Conservation (phyloP, 2,113 vertebrate genomes). For the Callithrix jacchus region DNA sequence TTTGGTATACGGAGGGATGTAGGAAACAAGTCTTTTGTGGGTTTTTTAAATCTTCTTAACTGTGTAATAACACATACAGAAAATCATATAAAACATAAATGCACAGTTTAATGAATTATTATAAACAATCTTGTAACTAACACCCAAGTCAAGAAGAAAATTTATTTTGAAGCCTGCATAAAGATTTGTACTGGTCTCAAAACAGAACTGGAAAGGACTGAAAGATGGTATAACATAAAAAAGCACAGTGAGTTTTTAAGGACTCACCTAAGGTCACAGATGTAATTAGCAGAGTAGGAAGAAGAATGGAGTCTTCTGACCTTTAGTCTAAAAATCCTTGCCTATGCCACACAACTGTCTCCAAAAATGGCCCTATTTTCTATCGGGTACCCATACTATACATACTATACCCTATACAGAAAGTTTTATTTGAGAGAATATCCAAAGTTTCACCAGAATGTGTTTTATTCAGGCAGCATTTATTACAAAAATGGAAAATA, state of each 20-base stretch:
- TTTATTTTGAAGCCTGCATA: not conserved
- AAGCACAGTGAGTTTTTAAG: not conserved
- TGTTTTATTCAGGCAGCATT: not conserved
- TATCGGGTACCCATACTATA: not conserved
- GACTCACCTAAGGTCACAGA: not conserved
- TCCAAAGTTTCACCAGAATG: not conserved
- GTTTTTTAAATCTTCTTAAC: not conserved
- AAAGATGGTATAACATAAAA: not conserved
- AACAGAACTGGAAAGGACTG: not conserved
- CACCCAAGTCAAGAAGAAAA: not conserved
- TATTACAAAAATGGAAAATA: not conserved
- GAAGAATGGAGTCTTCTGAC: not conserved
- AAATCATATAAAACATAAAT: not conserved
- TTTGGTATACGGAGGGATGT: not conserved
- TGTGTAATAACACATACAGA: slow-evolving; percentile 33
- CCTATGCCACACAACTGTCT: not conserved
- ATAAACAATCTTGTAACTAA: not conserved
- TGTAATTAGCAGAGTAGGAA: not conserved
- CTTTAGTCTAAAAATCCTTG: not conserved
- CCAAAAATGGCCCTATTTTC: not conserved
- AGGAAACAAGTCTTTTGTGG: not conserved
- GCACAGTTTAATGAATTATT: not conserved
- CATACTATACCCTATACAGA: not conserved
- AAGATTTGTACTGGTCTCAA: not conserved
- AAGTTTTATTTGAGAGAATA: not conserved